These are phyloP conservation scores for Mionectes olivaceus DNA, from an alignment of 2,797 vertebrate genomes.

Conservation along the genomic window DNA sequence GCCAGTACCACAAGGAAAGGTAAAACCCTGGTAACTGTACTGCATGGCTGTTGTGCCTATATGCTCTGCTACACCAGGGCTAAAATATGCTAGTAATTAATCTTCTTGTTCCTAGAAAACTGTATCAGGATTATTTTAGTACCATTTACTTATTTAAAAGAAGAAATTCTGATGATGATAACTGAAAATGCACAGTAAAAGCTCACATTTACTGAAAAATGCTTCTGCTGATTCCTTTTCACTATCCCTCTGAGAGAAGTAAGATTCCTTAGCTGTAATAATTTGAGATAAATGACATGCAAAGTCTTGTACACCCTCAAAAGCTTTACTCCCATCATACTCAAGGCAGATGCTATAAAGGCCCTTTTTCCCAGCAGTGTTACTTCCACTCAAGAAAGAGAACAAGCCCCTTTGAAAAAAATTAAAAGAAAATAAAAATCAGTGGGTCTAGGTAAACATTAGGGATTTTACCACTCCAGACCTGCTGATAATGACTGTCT, in stretches of 20 bases:
- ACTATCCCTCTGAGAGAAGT: neutral
- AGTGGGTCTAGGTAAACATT: neutral
- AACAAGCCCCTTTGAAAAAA: neutral
- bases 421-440: neutral
- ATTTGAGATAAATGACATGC: neutral
- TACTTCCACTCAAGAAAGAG: neutral
- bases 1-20: neutral
- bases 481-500: neutral
- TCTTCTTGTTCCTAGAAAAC: neutral
- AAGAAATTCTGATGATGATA: neutral
- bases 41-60: rapidly evolving
- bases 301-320: neutral
- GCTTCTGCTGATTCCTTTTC: neutral
- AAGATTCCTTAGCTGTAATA: neutral
- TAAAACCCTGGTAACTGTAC: neutral
- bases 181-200: neutral
- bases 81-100: neutral
- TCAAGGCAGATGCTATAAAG: neutral
- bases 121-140: neutral
- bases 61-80: neutral
- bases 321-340: neutral
- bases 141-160: neutral
- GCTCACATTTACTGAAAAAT: neutral
- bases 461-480: neutral
- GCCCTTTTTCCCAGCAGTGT: neutral